Conservation (phyloP, 1,140 invertebrate species). For the Rhopalosiphum padi region DNA sequence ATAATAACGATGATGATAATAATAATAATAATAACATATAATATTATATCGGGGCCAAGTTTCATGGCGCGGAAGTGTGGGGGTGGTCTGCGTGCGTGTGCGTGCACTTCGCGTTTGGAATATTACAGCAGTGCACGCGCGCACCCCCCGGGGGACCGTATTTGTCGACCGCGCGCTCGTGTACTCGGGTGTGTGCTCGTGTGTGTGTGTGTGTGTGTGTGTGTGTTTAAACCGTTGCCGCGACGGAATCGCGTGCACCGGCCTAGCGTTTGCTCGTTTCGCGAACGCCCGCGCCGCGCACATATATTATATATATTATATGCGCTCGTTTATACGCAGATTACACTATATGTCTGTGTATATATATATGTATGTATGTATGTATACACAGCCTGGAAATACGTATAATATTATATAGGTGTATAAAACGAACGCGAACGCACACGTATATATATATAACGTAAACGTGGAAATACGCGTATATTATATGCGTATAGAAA, state of each 20-base stretch:
- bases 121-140: neutral
- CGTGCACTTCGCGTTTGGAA: neutral
- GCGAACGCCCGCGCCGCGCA: slow-evolving; percentile 14
- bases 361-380: too few species aligned
- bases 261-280: slow-evolving; percentile 11
- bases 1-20: neutral
- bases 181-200: neutral
- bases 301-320: neutral
- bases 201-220: too few species aligned
- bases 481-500: neutral
- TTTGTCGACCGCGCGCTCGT: neutral
- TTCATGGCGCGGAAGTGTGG: neutral
- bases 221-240: neutral
- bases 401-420: neutral
- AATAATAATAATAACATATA: neutral
- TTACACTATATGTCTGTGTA: neutral
- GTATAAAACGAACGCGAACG: neutral
- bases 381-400: neutral
- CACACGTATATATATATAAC: neutral
- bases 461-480: slow-evolving; percentile 5
- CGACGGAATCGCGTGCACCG: slow-evolving; percentile 15
- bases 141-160: neutral
- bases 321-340: slow-evolving; percentile 12
- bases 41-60: slow-evolving; percentile 6
- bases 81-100: neutral